Conservation (phyloP, 1,140 invertebrate species). For the Polypedilum pembai region DNA sequence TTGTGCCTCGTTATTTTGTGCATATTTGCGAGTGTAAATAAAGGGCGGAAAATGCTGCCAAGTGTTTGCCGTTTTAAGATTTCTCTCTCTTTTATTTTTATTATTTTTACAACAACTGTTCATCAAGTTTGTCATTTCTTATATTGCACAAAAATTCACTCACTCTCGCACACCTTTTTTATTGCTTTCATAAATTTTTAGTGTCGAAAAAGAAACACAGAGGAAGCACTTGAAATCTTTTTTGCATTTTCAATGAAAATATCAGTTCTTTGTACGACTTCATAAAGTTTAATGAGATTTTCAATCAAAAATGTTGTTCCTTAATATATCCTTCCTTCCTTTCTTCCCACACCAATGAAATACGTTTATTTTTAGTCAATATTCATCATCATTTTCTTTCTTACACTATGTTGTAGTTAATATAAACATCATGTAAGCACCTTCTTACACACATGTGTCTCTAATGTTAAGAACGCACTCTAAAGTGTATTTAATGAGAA, state of each 20-base stretch:
- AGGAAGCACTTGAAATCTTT: too few relatives aligned
- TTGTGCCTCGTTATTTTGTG: constrained; percentile 13
- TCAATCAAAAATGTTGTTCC: neutral
- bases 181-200: constrained; percentile 19
- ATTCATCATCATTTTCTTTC: too few relatives aligned
- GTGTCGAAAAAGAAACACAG: neutral
- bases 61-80: neutral
- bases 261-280: neutral
- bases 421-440: constrained; percentile 17
- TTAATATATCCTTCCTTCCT: constrained; percentile 18
- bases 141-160: neutral
- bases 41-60: neutral
- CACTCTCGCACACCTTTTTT: neutral
- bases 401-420: too few relatives aligned
- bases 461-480: neutral
- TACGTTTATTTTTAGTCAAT: neutral
- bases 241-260: too few relatives aligned
- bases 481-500: neutral
- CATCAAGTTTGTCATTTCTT: constrained; percentile 3
- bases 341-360: neutral
- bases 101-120: neutral
- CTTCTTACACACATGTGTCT: constrained; percentile 16
- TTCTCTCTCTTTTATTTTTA: neutral
- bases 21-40: neutral
- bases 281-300: constrained; percentile 9